These are phyloP conservation scores for Drosophila carrolli DNA, from an alignment of 1,140 invertebrate species.

Conservation along the genomic window DNA sequence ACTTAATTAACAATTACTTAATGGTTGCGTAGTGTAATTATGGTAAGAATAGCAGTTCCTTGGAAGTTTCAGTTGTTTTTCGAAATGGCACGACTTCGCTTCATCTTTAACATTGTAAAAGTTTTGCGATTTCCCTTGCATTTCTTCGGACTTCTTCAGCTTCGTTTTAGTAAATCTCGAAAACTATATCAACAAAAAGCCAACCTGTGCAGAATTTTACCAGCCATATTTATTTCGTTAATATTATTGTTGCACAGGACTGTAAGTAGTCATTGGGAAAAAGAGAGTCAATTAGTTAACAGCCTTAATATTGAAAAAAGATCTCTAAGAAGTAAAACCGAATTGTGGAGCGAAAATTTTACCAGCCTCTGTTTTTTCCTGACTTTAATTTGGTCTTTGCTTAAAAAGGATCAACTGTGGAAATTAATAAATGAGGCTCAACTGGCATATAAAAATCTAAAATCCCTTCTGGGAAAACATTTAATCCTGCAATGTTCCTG, in stretches of 20 bases:
- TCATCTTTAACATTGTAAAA: slow-evolving; percentile 28
- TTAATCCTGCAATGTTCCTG: slow-evolving; percentile 26
- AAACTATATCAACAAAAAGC: slow-evolving; percentile 8
- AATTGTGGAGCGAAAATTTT: background rate
- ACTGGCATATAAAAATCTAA: slow-evolving; percentile 18
- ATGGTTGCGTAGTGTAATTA: background rate
- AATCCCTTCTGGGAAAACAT: slow-evolving; percentile 1
- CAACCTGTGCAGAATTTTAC: slow-evolving; percentile 6
- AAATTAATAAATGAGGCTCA: slow-evolving; percentile 37
- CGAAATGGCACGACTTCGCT: slow-evolving; percentile 41
- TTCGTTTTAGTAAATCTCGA: slow-evolving; percentile 25
- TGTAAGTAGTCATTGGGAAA: background rate
- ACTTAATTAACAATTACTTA: slow-evolving; percentile 17
- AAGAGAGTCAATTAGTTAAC: slow-evolving; percentile 5
- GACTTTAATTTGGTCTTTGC: slow-evolving; percentile 10
- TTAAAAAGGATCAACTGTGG: slow-evolving; percentile 6
- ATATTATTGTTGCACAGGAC: slow-evolving; percentile 1
- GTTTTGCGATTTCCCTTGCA: slow-evolving; percentile 21
- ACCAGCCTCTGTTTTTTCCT: background rate
- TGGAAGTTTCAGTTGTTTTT: slow-evolving; percentile 19
- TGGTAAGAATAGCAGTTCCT: background rate
- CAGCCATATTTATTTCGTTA: background rate
- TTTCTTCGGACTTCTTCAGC: slow-evolving; percentile 33
- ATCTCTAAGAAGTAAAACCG: background rate
- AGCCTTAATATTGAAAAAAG: slow-evolving; percentile 1